Base-by-base conservation (phyloP, 2,888 invertebrate genomes). In the Iphiclides podalirius region DNA sequence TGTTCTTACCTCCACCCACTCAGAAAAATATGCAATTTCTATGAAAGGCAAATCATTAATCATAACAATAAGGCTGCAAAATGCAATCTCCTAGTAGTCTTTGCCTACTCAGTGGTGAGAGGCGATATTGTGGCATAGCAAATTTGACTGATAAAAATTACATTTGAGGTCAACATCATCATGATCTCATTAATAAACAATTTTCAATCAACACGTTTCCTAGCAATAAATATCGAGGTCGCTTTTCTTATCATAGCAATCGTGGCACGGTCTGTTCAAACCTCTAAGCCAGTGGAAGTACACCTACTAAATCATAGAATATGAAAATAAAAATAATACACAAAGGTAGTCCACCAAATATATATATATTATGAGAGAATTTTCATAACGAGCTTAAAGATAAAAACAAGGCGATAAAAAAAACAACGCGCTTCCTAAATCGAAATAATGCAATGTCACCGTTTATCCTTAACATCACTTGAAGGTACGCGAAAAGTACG, bases 161-260 rank as follows among this genome's bases (percentile, higher is more conserved):
- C n/a, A n/a, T 17, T 45, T 28, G 38, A 44, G 49, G 49, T 50
- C 49, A 44, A 40, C 49, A 35, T 35, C 39, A 35, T 44, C 39
- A 50, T 44, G 49, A 50, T 44, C 49, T 35, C 15, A 35, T 50
- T 40, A 44, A 49, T 39, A 50, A 35, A 39, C 44, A 50, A 58
- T 63, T 31, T 49, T n/a, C 50, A 59, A 56, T 54, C 49, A 52
- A 51, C 62, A 63, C 67, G 67, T 63, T 63, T 64, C 59, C 62
- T 65, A 47, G 20, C 47, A 47, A 37, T 44, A 62, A 71, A 74
- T 70, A 76, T 73, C 75, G 75, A 52, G 74, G 76, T 57, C 65
- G 58, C 72, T 74, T 75, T 75, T 67, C 64, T 60, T 42, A 16
- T 39, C 47, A 34, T 16, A 8, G 23, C 2, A 38, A 39, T 39